A percentile compares a stretch with the other conserved stretches of the same genome.
phyloP scores from a whole-genome alignment of 2,888 invertebrate species.

The Margaritifera margaritifera region DNA sequence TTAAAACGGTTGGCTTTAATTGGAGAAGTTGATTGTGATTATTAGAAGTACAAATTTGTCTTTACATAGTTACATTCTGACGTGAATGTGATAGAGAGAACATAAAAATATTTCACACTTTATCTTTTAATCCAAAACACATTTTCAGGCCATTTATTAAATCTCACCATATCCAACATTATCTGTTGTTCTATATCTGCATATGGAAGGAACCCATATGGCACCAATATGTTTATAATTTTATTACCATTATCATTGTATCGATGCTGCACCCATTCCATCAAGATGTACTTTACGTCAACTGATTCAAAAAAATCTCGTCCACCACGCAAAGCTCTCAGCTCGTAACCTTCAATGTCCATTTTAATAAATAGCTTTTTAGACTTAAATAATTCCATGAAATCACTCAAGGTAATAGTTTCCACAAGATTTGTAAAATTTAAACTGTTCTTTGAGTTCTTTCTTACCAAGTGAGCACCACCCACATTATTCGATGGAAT shows the following conservation, averaged over 20 bases:
- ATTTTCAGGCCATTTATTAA: conserved; percentile 57
- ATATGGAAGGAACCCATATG: conserved; percentile 52
- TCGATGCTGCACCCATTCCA: conserved; percentile 60
- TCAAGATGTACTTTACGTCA: conserved; percentile 50
- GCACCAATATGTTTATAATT: conserved; percentile 41
- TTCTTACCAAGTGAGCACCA: conserved; percentile 25
- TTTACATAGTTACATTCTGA: too few species aligned
- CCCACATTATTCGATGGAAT: conserved; percentile 46
- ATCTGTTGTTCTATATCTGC: conserved; percentile 14
- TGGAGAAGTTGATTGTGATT: too few species aligned
- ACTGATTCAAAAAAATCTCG: conserved; percentile 44
- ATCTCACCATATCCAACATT: conserved; percentile 30
- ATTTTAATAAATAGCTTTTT: conserved; percentile 54
- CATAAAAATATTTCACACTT: background rate
- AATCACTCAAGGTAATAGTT: conserved; percentile 50
- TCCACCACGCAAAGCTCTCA: conserved; percentile 41
- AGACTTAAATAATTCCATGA: conserved; percentile 31
- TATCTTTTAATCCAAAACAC: conserved; percentile 57
- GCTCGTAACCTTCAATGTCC: conserved; percentile 60
- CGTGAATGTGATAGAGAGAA: too few species aligned
- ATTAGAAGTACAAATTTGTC: too few species aligned
- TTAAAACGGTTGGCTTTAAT: too few species aligned
- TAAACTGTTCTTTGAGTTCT: too few species aligned
- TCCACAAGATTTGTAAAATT: conserved; percentile 14
- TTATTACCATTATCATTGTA: conserved; percentile 29